Evolutionary conservation across 92 coral and sea anemone genomes (phyloP).

Genomic region (Metridium senile): DNA sequence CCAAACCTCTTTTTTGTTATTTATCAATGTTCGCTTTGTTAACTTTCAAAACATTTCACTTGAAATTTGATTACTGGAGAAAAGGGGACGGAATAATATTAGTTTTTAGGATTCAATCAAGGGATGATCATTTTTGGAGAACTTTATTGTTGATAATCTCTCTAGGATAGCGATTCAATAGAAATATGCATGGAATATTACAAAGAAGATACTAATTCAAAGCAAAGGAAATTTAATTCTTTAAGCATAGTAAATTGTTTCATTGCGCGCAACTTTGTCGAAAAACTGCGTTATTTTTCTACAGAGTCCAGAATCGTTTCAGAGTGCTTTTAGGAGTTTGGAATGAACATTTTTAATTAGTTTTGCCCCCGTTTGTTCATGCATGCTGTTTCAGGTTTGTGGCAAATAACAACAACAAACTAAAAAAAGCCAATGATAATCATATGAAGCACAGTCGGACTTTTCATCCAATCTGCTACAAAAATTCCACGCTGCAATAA

Average conservation of each 20-base stretch:
- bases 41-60: background rate
- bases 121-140: background rate
- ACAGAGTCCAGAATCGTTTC: background rate
- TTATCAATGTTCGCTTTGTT: constrained; percentile 10
- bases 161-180: background rate
- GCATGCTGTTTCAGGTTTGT: constrained; percentile 21
- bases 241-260: background rate
- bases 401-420: constrained; percentile 1
- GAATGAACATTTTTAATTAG: constrained; percentile 1
- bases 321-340: background rate
- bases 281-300: background rate
- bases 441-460: background rate
- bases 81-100: background rate
- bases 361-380: background rate
- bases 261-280: background rate
- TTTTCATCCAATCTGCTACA: background rate
- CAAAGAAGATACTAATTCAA: background rate
- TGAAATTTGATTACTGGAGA: constrained; percentile 5
- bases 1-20: background rate
- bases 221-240: background rate
- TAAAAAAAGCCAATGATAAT: background rate
- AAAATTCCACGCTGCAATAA: background rate
- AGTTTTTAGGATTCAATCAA: background rate
- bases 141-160: background rate
- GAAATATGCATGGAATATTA: background rate